A percentile compares a stretch with the other conserved stretches of the same genome.
These are phyloP conservation scores for Branchipolynoe longqiensis DNA, from an alignment of 2,888 invertebrate genomes.

Conservation along the genomic window DNA sequence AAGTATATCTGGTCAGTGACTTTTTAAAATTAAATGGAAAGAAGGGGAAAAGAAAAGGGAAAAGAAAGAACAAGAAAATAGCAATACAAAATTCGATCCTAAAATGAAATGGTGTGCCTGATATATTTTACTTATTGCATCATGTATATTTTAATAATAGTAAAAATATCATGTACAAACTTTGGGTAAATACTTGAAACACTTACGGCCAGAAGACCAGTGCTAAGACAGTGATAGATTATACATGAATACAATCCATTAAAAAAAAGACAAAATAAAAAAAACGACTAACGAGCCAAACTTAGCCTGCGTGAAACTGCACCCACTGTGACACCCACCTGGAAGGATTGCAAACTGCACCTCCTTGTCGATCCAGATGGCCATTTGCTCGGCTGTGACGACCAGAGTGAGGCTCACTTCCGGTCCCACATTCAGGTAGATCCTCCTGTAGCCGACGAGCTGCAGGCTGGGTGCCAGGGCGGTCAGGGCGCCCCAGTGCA, in stretches of 20 bases:
- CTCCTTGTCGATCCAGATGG: slow-evolving; percentile 71
- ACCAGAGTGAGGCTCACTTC: slow-evolving; percentile 65
- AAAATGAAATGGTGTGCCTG: too few species aligned
- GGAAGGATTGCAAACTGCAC: slow-evolving; percentile 70
- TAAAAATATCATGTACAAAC: too few species aligned
- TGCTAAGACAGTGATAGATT: not conserved
- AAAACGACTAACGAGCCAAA: not conserved
- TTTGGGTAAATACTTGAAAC: too few species aligned
- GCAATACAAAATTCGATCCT: too few species aligned
- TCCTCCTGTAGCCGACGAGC: slow-evolving; percentile 71
- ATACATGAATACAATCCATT: not conserved
- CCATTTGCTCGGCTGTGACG: slow-evolving; percentile 70
- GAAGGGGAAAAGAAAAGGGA: too few species aligned
- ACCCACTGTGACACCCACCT: slow-evolving; percentile 67
- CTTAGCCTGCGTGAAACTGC: not conserved
- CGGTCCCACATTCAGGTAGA: not conserved
- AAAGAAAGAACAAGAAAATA: too few species aligned
- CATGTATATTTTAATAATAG: too few species aligned
- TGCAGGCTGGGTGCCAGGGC: slow-evolving; percentile 72
- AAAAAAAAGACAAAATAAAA: not conserved
- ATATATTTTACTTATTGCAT: too few species aligned
- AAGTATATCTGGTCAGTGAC: too few species aligned
- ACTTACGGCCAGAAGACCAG: too few species aligned
- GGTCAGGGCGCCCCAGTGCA: slow-evolving; percentile 71
- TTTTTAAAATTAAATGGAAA: too few species aligned